Conservation (phyloP, 2,888 invertebrate species). For the Barypeithes pellucidus region DNA sequence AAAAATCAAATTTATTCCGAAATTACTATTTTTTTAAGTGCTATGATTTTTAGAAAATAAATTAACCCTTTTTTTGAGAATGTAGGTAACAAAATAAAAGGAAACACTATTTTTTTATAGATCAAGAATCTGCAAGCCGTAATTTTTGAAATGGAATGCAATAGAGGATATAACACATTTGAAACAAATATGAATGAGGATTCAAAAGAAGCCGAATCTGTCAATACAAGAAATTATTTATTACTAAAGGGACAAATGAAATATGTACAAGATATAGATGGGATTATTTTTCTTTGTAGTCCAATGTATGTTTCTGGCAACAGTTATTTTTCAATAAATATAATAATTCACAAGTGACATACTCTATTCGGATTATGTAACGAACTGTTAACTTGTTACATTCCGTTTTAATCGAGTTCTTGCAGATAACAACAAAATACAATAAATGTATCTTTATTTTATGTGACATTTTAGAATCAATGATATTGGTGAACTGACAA, state of each 20-base stretch:
- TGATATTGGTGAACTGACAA: slow-evolving; percentile 85
- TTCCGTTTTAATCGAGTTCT: too few relatives aligned
- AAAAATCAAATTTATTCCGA: too few relatives aligned
- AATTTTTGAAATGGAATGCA: slow-evolving; percentile 85
- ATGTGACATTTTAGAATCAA: slow-evolving; percentile 77
- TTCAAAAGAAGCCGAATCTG: slow-evolving; percentile 60
- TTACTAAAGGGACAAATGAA: slow-evolving; percentile 91
- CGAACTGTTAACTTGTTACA: too few relatives aligned
- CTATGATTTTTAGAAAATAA: too few relatives aligned
- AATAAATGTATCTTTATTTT: neutral
- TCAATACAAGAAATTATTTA: slow-evolving; percentile 79
- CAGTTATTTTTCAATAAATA: too few relatives aligned
- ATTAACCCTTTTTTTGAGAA: too few relatives aligned
- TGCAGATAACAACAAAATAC: too few relatives aligned
- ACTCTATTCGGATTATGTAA: too few relatives aligned
- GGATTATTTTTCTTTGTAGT: slow-evolving; percentile 89
- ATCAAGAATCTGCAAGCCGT: slow-evolving; percentile 84
- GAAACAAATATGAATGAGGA: slow-evolving; percentile 48
- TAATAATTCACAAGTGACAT: too few relatives aligned
- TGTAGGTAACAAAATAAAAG: neutral
- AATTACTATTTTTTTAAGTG: too few relatives aligned
- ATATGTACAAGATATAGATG: slow-evolving; percentile 83
- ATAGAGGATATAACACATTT: slow-evolving; percentile 72
- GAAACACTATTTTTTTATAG: slow-evolving; percentile 72
- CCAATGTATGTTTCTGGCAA: slow-evolving; percentile 87